Base-by-base conservation (phyloP, 2,797 vertebrate species). In the Malacoctenus gilli region DNA sequence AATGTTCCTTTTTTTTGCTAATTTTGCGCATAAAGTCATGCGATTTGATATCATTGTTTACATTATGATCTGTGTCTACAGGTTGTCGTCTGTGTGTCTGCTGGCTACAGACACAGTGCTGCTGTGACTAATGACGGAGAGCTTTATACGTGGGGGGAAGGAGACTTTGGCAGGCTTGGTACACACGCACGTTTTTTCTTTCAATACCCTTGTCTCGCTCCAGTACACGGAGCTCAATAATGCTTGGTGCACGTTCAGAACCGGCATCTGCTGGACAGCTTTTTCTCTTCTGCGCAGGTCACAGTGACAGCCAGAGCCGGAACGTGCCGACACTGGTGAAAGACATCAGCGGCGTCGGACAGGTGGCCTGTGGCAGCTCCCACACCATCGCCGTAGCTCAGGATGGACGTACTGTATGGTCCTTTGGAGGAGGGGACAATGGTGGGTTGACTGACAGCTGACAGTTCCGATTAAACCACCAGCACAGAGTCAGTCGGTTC, bases 61-160 rank as follows among this genome's bases (percentile, higher is more conserved):
- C 13, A 1, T 32, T 3, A 52, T 0, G n/a, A n/a, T 58, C 0
- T 75, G 23, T 68, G 8, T 75, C 25, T 42, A 14, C 68, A 94
- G 93, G 87, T 92, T 71, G 91, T 93, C 59, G 87, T 92, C 49
- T 92, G 91, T 59, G 92, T 93, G 84, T 94, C 92, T 85, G 93
- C 92, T 72, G 92, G 93, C 54, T 94, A 94, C 89, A 92, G 93
- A 85, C 93, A 94, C 85, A 93, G 92, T 44, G 92, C 92, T 15
- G 92, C 91, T 4, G 92, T 93, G 55, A 93, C 91, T 19, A 91
- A 89, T 30, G 92, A 93, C 42, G 93, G 93, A 74, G 93, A 94
- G 75, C 89, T 94, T 25, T 93, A 93, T 55, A 93, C 92, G 1
- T 94, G 93, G 93, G 93, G 93, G 28, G 93, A 94, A 74, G 93